Conservation (phyloP, 2,113 vertebrate species). For the Psilopogon haemacephalus region DNA sequence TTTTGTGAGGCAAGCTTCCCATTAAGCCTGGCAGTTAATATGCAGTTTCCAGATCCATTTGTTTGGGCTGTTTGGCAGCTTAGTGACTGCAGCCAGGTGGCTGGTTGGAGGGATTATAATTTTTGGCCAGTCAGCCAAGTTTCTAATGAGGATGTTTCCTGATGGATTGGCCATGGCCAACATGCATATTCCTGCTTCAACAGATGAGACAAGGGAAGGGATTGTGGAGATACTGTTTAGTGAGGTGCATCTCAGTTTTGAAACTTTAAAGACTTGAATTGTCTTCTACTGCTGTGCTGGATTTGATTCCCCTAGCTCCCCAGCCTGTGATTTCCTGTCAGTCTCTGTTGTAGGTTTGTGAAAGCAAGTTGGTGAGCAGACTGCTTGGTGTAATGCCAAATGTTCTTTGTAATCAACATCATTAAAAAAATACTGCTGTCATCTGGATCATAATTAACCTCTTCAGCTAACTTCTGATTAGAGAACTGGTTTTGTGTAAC, state of each 20-base stretch:
- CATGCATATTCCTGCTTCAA: neutral
- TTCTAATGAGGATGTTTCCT: conserved; percentile 30
- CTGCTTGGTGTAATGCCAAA: neutral
- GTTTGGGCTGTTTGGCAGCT: conserved; percentile 43
- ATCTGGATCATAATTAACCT: neutral
- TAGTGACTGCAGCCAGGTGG: conserved; percentile 15
- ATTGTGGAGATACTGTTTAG: neutral
- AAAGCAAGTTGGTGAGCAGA: neutral
- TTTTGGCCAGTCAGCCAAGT: neutral
- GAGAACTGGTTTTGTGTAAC: neutral
- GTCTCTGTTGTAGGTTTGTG: neutral
- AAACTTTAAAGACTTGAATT: neutral
- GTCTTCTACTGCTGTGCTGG: neutral
- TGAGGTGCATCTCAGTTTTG: neutral
- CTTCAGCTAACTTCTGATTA: neutral
- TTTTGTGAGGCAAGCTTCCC: neutral
- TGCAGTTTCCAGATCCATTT: neutral
- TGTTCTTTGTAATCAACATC: neutral
- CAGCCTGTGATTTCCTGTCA: neutral
- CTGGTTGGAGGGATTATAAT: conserved; percentile 36
- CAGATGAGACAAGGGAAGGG: neutral
- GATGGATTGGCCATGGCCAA: neutral
- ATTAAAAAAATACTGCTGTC: neutral
- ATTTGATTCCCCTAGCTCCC: neutral
- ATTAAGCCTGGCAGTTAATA: neutral